Base-by-base conservation (phyloP, 2,113 vertebrate genomes). In the Pheucticus melanocephalus region DNA sequence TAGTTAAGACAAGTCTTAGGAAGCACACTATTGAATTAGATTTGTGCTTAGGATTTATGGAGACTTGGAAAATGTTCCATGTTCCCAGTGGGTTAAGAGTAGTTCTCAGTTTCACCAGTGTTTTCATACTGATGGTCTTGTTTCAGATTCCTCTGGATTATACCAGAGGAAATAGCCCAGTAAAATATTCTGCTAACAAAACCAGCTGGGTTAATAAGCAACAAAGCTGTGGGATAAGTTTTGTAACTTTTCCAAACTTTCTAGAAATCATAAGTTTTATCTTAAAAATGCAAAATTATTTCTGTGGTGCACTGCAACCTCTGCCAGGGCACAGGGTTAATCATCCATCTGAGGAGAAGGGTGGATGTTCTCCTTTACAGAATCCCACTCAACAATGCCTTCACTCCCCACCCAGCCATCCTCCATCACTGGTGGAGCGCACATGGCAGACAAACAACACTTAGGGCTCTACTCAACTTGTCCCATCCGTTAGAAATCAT, bases 361-460 rank as follows among this genome's bases (percentile, higher is more conserved):
- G n/a, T 10, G 25, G 27, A 37, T 66, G 37, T 44, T 71, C 31
- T 86, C 19, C 54, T 54, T 28, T 40, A 15, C 16, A 84, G 45
- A 57, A 23, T 15, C 39, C 27, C 35, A 16, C 53, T 27, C 12
- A 39, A 17, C 28, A 68, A 33, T 2, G 4, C 13, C 72, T 25
- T 53, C 0, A 0, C 44, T 83, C 33, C 66, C 39, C 76, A 0
- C 9, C 37, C 63, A 63, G 27, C 42, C 6, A 0, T 16, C 24
- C 48, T 61, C 47, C 4, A 0, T n/a, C 61, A 24, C 40, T 23
- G 4, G 11, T 11, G 23, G 44, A 39, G 47, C 37, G 30, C 40
- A 63, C 0, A 0, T 28, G 37, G 50, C 69, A 77, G 9, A 37
- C 22, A 65, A 84, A 75, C 21, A 31, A 2, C 56, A 15, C 17